These are phyloP conservation scores for Andrena minutula DNA, from an alignment of 2,888 invertebrate genomes.

Conservation along the genomic window DNA sequence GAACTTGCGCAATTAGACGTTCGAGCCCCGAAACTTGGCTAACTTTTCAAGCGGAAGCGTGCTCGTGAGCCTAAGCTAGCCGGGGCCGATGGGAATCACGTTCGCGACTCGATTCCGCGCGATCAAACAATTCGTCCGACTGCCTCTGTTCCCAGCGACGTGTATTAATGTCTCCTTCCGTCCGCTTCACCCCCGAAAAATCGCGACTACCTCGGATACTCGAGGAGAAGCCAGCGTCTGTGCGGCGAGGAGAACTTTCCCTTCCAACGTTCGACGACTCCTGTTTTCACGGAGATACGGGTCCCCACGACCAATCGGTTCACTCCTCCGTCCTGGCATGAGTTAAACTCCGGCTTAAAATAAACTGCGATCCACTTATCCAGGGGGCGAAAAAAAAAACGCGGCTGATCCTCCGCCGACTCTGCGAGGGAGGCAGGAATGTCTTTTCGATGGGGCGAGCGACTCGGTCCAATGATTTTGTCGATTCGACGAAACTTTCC, in stretches of 20 bases:
- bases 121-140: conserved; percentile 5
- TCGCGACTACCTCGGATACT: background rate
- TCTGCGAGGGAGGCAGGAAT: conserved; percentile 4
- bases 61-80: conserved; percentile 19
- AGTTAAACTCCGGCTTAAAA: conserved; percentile 43
- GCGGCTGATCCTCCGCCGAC: conserved; percentile 16
- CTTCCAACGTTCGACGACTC: background rate
- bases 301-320: background rate
- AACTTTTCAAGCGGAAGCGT: conserved; percentile 38
- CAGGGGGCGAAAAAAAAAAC: conserved; percentile 26
- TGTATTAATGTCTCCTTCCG: background rate
- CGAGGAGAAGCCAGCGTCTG: background rate
- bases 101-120: background rate
- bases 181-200: background rate
- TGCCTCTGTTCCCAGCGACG: background rate
- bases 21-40: conserved; percentile 40
- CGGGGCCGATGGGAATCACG: background rate
- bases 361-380: conserved; percentile 48
- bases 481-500: conserved; percentile 67
- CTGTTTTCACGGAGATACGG: conserved; percentile 4
- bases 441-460: conserved; percentile 34
- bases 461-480: conserved; percentile 63
- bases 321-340: background rate
- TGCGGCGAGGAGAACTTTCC: background rate
- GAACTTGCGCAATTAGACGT: conserved; percentile 64